Evolutionary conservation across 2,797 vertebrate genomes (phyloP), one percentile per base, ranked within the genome.

Genomic region (Cygnus olor): DNA sequence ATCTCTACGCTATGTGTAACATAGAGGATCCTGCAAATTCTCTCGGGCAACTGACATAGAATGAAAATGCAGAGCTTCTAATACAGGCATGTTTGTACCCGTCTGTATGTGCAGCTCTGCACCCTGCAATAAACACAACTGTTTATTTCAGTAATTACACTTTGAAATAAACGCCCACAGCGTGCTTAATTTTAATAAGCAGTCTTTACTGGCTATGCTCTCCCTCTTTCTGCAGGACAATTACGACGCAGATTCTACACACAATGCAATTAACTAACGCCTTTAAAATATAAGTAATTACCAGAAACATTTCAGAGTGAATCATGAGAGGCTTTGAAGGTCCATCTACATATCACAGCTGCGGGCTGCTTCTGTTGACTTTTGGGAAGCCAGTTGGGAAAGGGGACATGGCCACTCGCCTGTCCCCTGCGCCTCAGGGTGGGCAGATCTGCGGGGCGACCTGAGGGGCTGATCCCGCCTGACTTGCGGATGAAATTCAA

Each of bases 141-240:
- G 96, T 96, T 97, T 97, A 94, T 96, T 97, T 97, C 96, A 82
- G 94, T 96, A 97, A 97, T 96, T 97, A 97, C 83, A 86, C 92
- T 97, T 97, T 94, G 92, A 97, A 97, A 97, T 95, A 93, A 97
- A 97, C 91, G 81, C 94, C 94, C 90, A 97, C 94, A 88, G 84
- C 28, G 79, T 1, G 66, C 94, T 97, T 96, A 95, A 96, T 96
- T 96, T 96, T 96, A 97, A 96, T 97, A 94, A 61, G 95, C 66
- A 85, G 83, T 93, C 78, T 95, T 95, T 94, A 77, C 87, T 94
- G 90, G 86, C 94, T 95, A 9, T 38, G 81, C 95, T 95, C 92
- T 95, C 88, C 47, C 47, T 93, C 76, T 96, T 94, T 97, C 85
- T 72, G 73, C 95, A 95, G 81, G 94, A 96, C 96, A 96, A 96